Evolutionary conservation across 2,797 vertebrate genomes (phyloP), one percentile per base, ranked within the genome.

Genomic region (Rhinophrynus dorsalis): DNA sequence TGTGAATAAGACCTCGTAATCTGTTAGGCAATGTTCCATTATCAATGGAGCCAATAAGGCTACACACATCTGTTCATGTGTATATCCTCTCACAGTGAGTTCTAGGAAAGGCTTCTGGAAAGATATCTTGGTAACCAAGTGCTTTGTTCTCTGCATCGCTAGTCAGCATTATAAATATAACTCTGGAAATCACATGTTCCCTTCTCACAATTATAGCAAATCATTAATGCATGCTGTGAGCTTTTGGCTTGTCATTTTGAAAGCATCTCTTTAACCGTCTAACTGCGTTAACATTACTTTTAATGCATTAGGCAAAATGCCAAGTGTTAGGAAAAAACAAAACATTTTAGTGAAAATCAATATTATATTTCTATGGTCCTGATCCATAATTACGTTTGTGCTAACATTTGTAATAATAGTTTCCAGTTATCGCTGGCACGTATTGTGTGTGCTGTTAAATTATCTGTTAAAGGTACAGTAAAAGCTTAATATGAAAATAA

Each of bases 121-220:
- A 62, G 44, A 62, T 55, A 62, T 62, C 40, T 42, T 42, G 57
- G 50, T 18, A 60, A 68, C 35, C n/a, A 38, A 56, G 48, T 37
- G 23, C 5, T 54, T 40, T 48, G 20, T 12, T 61, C 23, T 17
- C 13, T 33, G 44, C 38, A 57, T 72, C 60, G 51, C 3, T 26
- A 18, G 50, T 63, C 59, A 50, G 21, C 45, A 38, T 50, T 55
- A 58, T 64, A 64, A 72, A 42, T 44, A 33, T 26, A 20, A 26
- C 13, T 51, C 20, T 35, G 32, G 10, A 35, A 57, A 21, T 37
- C 75, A 81, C 74, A 48, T 79, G 75, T 10, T n/a, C 32, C 29
- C 64, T 79, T 75, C 67, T 26, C 72, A 79, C 66, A 69, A 27
- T 56, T 45, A 32, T 35, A 74, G 56, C 61, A 68, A 79, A 78